Base-by-base conservation (phyloP, 2,797 vertebrate genomes). In the Nasua narica region DNA sequence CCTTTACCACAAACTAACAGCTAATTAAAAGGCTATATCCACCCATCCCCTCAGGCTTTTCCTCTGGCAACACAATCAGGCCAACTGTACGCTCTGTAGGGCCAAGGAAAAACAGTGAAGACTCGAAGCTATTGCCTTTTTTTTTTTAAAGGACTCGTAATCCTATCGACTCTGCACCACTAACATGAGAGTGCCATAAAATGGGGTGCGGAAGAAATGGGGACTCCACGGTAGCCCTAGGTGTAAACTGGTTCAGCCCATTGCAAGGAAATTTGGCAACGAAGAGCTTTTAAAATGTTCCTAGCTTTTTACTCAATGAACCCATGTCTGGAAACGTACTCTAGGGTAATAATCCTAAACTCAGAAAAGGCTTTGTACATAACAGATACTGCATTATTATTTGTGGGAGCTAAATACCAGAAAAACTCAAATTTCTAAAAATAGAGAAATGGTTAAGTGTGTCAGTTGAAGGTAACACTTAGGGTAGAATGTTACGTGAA, bases 1-100 rank as follows among this genome's bases (percentile, higher is more conserved):
- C 84, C 43, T 94, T 86, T 58, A 69, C 56, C 82, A 96, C 89
- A 97, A 92, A 93, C 52, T 62, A 95, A 84, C 21, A 82, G 86
- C 87, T 81, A 87, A 93, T 95, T 81, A 96, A 81, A 91, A 84
- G 37, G 79, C 32, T 9, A 78, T 54, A 90, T 48, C 77, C 72
- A 70, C 76, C 58, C 32, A 50, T 35, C 15, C 91, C 65, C 85
- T 48, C 37, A 60, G 82, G 85, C 74, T 54, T 94, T 85, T 50
- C 72, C 60, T 40, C 60, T 35, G 37, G 65, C 90, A 70, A 88
- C 5, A 25, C 62, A 25, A 50, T 40, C 62, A 62, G 40, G 78
- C 21, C 12, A 4, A 72, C 43, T 37, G 9, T 11, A 67, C 29
- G 25, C 29, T 14, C 25, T 15, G 14, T 2, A n/a, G 18, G 46